A percentile compares a stretch with the other conserved stretches of the same genome.
Conservation (phyloP, 64 coral and sea anemone genomes). For the Dendronephthya gigantea region DNA sequence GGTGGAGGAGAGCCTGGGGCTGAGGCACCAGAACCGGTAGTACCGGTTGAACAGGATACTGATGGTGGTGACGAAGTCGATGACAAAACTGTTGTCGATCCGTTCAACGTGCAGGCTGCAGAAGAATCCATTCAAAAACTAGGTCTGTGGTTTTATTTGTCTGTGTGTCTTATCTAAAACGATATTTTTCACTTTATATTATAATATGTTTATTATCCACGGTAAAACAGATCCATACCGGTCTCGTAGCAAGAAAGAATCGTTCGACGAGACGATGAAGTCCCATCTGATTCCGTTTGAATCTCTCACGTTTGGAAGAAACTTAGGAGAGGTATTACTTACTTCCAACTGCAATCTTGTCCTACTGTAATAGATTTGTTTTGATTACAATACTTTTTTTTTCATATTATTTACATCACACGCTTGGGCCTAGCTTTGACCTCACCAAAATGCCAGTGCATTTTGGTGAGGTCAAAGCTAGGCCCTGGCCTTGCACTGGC, state of each 20-base stretch:
- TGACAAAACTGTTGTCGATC: background rate
- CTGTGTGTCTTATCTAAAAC: too few species aligned
- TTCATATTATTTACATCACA: too few species aligned
- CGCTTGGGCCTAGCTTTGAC: too few species aligned
- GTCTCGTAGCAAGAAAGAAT: background rate
- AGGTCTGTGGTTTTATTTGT: background rate
- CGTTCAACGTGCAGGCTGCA: background rate
- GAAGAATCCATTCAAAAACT: background rate
- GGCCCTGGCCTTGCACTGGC: too few species aligned
- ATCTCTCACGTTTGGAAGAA: background rate
- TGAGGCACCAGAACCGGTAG: background rate
- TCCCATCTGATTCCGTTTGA: background rate
- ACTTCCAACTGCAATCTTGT: too few species aligned
- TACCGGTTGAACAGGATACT: background rate
- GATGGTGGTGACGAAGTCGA: background rate
- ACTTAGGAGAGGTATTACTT: background rate
- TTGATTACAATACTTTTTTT: too few species aligned
- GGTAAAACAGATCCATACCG: background rate
- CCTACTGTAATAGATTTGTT: too few species aligned
- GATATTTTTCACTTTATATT: too few species aligned
- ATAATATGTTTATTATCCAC: too few species aligned
- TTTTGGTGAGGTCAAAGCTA: too few species aligned
- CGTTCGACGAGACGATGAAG: slow-evolving; percentile 3
- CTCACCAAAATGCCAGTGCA: too few species aligned
- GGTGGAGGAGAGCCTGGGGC: background rate